These are phyloP conservation scores for Onthophagus taurus DNA, from an alignment of 1,140 invertebrate species.

Conservation along the genomic window DNA sequence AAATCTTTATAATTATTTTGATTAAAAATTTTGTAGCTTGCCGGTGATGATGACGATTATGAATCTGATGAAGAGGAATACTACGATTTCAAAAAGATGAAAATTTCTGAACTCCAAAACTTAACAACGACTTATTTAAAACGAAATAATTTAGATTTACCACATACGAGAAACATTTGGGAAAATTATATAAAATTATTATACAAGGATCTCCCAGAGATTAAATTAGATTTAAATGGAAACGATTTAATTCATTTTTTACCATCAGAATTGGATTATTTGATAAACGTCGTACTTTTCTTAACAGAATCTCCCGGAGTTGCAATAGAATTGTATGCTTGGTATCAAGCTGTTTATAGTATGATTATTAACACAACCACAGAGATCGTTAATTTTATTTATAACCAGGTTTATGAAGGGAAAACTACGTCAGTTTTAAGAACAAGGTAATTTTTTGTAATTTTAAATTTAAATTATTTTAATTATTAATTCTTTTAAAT, in stretches of 20 bases:
- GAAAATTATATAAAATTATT: slow-evolving; percentile 50
- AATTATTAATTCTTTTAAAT: background rate
- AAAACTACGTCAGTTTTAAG: slow-evolving; percentile 15
- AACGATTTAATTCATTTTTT: slow-evolving; percentile 49
- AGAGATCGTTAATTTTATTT: slow-evolving; percentile 40
- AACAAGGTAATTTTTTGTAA: slow-evolving; percentile 16
- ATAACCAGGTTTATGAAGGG: slow-evolving; percentile 17
- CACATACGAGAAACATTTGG: slow-evolving; percentile 50
- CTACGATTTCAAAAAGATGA: slow-evolving; percentile 44
- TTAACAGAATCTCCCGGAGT: slow-evolving; percentile 43
- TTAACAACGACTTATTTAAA: slow-evolving; percentile 46
- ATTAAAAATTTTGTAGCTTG: slow-evolving; percentile 6
- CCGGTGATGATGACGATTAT: slow-evolving; percentile 21
- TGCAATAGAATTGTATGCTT: slow-evolving; percentile 55
- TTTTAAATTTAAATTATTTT: too few relatives aligned
- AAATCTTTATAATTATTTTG: slow-evolving; percentile 16
- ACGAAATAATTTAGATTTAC: slow-evolving; percentile 31
- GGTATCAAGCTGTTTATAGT: slow-evolving; percentile 57
- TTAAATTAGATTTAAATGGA: slow-evolving; percentile 38
- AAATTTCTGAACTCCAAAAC: slow-evolving; percentile 49
- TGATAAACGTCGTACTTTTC: slow-evolving; percentile 47
- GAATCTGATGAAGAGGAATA: slow-evolving; percentile 30
- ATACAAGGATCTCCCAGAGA: slow-evolving; percentile 44
- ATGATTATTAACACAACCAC: slow-evolving; percentile 53
- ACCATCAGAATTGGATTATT: slow-evolving; percentile 49